Evolutionary conservation across 2,797 vertebrate species (phyloP).

Genomic region (Urophycis tenuis): DNA sequence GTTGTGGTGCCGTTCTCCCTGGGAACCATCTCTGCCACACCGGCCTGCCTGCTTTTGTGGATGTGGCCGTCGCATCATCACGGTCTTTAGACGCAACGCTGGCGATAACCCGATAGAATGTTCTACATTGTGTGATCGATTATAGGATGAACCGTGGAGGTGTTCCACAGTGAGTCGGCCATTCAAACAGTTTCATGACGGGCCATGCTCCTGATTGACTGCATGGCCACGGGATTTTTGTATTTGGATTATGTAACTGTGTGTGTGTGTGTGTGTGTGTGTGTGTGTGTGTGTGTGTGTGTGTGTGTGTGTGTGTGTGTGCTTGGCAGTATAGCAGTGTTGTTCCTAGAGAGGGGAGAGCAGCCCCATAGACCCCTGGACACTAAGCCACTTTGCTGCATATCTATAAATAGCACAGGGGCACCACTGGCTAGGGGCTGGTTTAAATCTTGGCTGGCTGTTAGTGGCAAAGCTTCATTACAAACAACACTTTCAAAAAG

Average conservation of each 20-base stretch:
- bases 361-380: slow-evolving; percentile 22
- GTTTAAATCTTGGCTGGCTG: slow-evolving; percentile 31
- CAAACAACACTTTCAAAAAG: slow-evolving; percentile 3
- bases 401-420: slow-evolving; percentile 39
- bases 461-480: slow-evolving; percentile 22
- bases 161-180: too few relatives aligned
- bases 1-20: slow-evolving; percentile 9
- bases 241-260: neutral
- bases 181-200: too few relatives aligned
- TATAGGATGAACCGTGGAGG: too few relatives aligned
- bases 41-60: neutral
- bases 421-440: slow-evolving; percentile 16
- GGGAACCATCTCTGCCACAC: neutral
- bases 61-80: neutral
- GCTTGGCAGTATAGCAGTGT: slow-evolving; percentile 12
- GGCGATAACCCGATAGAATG: too few relatives aligned
- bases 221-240: too few relatives aligned
- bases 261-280: neutral
- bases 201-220: too few relatives aligned
- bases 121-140: too few relatives aligned
- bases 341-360: slow-evolving; percentile 10
- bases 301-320: neutral
- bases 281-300: neutral
- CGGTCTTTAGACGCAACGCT: too few relatives aligned
- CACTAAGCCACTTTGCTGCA: slow-evolving; percentile 14